Conservation (phyloP, 2,113 vertebrate genomes). For the Cercopithecus mona region DNA sequence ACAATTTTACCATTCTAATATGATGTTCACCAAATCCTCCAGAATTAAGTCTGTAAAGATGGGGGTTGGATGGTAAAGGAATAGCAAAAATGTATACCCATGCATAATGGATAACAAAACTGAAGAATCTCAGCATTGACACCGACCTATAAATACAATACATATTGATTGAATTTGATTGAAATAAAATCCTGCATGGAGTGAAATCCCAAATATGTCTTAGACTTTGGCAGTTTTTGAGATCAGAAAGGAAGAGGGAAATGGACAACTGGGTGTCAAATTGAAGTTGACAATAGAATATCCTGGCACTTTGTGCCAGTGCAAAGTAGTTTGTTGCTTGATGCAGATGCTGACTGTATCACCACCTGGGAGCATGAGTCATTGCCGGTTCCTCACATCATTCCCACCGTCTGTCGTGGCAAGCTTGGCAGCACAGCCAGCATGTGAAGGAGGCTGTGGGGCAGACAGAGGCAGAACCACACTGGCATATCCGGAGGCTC, state of each 20-base stretch:
- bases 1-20: neutral
- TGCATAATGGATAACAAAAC: neutral
- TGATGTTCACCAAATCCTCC: neutral
- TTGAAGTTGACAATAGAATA: neutral
- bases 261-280: neutral
- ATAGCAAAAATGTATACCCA: neutral
- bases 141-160: neutral
- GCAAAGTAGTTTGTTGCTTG: neutral
- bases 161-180: neutral
- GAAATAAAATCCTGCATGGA: neutral
- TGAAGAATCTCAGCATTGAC: neutral
- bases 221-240: neutral
- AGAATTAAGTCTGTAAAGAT: neutral
- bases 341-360: neutral
- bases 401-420: neutral
- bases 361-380: constrained; percentile 33
- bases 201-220: neutral
- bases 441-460: neutral
- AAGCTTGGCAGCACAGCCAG: neutral
- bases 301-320: neutral
- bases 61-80: neutral
- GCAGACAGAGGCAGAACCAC: neutral
- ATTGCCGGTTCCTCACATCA: neutral
- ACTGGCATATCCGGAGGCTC: neutral
- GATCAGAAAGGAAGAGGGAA: neutral